Evolutionary conservation across 2,888 invertebrate genomes (phyloP), one percentile per base, ranked within the genome.

Genomic region (Cosmorhoe ocellata): DNA sequence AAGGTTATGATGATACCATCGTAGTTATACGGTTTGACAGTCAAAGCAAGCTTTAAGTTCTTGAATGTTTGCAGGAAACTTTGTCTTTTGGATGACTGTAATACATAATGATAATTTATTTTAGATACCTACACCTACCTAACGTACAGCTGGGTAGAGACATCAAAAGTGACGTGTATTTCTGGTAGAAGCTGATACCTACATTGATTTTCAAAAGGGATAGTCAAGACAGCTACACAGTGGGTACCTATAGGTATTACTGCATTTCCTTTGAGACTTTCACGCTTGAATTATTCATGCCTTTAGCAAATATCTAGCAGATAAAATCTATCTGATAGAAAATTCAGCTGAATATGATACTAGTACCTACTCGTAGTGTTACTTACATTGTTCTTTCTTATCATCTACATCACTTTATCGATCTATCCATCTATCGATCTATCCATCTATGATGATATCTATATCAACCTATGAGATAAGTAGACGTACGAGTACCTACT

Each of bases 261-360:
- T 75, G 78, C 76, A 79, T 80, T 82, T 73, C 82, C 84, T 85
- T 86, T 84, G 84, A 82, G 80, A 75, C 78, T 82, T 81, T 81
- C 78, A 69, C 77, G 71, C 69, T 69, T 85, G 84, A 84, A 85
- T 87, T 81, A 86, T 85, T 86, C 84, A 86, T 86, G 74, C 64
- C 70, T 69, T 69, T 70, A 66, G 74, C 74, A 80, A 79, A 81
- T 82, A 79, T 79, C 80, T 79, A 77, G 76, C 74, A 78, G 79
- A 78, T 77, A 71, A 73, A 78, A 74, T 33, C 46, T 33, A 33
- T 51, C 36, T 40, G 30, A 48, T 31, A 37, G 40, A 42, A 45
- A 71, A 72, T 72, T 69, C 64, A 69, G 61, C 62, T 71, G 69
- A 74, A 76, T 79, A 61, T 63, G 67, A 74, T 68, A 65, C n/a